A percentile compares a stretch with the other conserved stretches of the same genome.
These are phyloP conservation scores for Crocodylus rhombifer DNA, from an alignment of 2,797 vertebrate species.

Conservation along the genomic window DNA sequence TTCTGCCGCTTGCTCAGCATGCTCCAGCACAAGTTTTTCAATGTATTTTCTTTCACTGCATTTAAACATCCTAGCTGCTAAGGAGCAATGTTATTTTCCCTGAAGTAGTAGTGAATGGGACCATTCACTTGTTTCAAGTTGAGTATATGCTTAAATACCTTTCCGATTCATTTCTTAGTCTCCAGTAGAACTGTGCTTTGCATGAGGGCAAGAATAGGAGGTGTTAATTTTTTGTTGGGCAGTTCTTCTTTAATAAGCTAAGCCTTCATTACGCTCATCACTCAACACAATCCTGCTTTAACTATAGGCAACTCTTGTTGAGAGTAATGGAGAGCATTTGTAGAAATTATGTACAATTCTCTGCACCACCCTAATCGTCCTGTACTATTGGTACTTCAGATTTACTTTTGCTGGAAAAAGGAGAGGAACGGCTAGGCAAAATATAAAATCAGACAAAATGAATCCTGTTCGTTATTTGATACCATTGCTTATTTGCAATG, in stretches of 20 bases:
- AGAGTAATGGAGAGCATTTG: neutral
- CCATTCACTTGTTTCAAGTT: neutral
- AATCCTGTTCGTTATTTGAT: neutral
- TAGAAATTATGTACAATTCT: neutral
- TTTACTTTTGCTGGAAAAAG: neutral
- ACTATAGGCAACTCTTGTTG: too few species aligned
- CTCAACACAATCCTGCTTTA: too few species aligned
- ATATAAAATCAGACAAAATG: neutral
- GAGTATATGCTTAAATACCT: neutral
- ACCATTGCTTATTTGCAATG: neutral
- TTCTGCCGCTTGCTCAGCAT: neutral
- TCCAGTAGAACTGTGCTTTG: neutral
- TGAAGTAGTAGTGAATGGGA: neutral
- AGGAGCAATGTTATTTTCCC: neutral
- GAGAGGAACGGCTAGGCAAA: neutral
- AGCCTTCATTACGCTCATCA: too few species aligned
- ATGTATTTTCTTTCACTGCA: neutral
- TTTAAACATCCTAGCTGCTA: neutral
- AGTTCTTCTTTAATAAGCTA: too few species aligned
- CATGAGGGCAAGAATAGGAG: neutral
- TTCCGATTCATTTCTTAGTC: neutral
- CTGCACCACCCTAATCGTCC: neutral
- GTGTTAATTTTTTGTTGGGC: too few species aligned
- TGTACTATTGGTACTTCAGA: neutral
- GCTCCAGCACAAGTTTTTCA: too few species aligned